Evolutionary conservation across 2,888 invertebrate species (phyloP).

Genomic region (Sepioteuthis lessoniana): DNA sequence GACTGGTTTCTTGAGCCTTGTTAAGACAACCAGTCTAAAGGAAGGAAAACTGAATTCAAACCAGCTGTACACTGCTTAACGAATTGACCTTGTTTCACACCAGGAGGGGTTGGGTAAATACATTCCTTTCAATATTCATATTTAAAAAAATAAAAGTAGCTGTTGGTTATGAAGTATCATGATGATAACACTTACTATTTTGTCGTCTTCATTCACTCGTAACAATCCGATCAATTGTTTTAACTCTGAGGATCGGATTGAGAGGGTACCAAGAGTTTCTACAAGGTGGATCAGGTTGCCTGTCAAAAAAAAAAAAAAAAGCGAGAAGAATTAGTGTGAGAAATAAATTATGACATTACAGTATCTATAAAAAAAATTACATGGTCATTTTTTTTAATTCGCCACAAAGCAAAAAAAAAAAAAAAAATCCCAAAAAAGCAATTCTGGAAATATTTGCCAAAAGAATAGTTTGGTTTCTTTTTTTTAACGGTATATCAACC

Average conservation of each 20-base stretch:
- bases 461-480: too few species aligned
- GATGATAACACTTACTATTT: conserved; percentile 65
- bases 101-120: too few species aligned
- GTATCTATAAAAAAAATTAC: not conserved
- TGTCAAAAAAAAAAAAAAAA: not conserved
- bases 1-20: too few species aligned
- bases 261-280: conserved; percentile 79
- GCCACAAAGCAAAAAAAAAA: not conserved
- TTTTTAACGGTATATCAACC: too few species aligned
- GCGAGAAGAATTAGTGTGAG: not conserved
- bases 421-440: not conserved
- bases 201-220: conserved; percentile 72
- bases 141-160: too few species aligned
- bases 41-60: too few species aligned
- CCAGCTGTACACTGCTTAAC: too few species aligned
- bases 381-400: not conserved
- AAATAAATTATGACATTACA: not conserved
- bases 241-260: conserved; percentile 79
- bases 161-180: too few species aligned
- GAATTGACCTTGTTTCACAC: too few species aligned
- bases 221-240: conserved; percentile 78
- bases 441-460: too few species aligned
- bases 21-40: too few species aligned
- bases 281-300: conserved; percentile 78
- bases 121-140: too few species aligned